Evolutionary conservation across 2,113 vertebrate genomes (phyloP), one percentile per base, ranked within the genome.

Genomic region (Pelobates fuscus): DNA sequence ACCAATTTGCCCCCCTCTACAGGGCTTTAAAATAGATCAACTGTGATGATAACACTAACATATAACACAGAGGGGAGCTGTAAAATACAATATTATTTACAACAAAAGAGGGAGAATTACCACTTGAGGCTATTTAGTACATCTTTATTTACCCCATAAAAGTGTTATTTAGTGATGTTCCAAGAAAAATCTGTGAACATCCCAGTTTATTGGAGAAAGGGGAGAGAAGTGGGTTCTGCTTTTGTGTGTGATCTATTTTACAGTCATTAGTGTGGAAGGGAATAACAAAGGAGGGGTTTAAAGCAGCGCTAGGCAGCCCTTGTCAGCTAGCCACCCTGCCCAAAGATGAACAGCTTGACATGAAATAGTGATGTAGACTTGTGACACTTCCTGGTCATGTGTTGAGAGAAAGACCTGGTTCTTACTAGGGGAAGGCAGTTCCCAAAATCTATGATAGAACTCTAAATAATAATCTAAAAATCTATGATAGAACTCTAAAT

Each of bases 301-400:
- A 5, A 14, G 44, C 44, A 17, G 44, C 14, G 37, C 7, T 41
- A 12, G 37, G 37, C 37, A 41, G 37, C 37, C 14, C 37, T 12
- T 41, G 32, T 41, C 7, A 49, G 46, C 7, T 15, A 18, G 46
- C 46, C 5, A 17, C 52, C 52, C 52, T 55, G 52, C 52, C 52
- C n/a, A 12, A 12, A 12, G 44, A 46, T 21, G 20, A 55, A 2
- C 44, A 61, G 25, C 25, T 25, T 17, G 26, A 17, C 15, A n/a
- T 25, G 23, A 20, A 25, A 41, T 12, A 41, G 37, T 8, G 37
- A 41, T n/a, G n/a, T n/a, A n/a, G n/a, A n/a, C 2, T 17, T 24
- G 25, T 57, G 71, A 43, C 61, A 74, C 62, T 74, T 74, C 71
- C 71, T 66, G 62, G 12, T 74, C 49, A 65, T 20, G 14, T 57